phyloP scores from a whole-genome alignment of 2,888 invertebrate species.

The Apodemia mormo region DNA sequence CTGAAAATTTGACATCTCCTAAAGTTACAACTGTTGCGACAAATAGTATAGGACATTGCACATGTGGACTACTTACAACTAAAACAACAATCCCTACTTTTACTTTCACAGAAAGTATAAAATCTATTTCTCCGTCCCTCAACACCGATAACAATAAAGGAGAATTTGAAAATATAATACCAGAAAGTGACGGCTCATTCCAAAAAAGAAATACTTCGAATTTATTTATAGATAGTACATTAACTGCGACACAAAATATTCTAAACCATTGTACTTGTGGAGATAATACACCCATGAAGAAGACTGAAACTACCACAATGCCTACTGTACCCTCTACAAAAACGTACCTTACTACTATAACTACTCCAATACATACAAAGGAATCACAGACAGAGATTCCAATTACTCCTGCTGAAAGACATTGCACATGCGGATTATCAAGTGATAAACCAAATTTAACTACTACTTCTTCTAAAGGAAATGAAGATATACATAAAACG shows the following conservation, averaged over 20 bases:
- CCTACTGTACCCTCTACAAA: conserved; percentile 20
- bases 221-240: not conserved
- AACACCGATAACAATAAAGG: not conserved
- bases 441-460: conserved; percentile 22
- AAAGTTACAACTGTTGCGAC: not conserved
- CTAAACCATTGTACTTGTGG: not conserved
- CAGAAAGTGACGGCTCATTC: not conserved
- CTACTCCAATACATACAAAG: conserved; percentile 17
- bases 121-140: not conserved
- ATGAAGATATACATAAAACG: conserved; percentile 21
- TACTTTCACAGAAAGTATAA: not conserved
- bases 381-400: not conserved
- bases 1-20: not conserved
- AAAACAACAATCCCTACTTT: not conserved
- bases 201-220: not conserved
- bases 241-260: not conserved
- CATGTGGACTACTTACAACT: not conserved
- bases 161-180: not conserved
- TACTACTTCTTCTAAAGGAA: conserved; percentile 14
- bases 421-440: not conserved
- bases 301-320: not conserved
- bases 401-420: conserved; percentile 19
- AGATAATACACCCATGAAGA: not conserved
- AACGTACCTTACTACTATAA: conserved; percentile 22
- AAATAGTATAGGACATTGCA: not conserved